phyloP scores from a whole-genome alignment of 2,113 vertebrate species.

The Eleginops maclovinus region DNA sequence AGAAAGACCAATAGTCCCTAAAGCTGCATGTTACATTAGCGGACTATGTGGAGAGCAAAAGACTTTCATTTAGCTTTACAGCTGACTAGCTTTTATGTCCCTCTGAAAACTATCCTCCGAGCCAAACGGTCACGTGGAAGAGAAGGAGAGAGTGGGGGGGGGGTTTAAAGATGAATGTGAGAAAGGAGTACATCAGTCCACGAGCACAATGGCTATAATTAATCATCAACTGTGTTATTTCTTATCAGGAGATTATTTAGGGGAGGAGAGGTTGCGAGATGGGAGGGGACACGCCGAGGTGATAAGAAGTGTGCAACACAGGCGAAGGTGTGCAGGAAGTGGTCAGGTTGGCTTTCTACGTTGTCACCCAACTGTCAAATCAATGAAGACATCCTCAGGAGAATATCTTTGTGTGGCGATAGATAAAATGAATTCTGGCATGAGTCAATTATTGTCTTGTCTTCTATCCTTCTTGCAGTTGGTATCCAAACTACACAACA shows the following conservation, averaged over 20 bases:
- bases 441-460: background rate
- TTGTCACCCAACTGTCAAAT: conserved; percentile 29
- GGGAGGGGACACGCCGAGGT: conserved; percentile 43
- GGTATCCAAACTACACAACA: too few species aligned
- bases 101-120: conserved; percentile 80
- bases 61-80: conserved; percentile 89
- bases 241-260: conserved; percentile 82
- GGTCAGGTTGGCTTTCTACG: conserved; percentile 8
- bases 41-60: conserved; percentile 83
- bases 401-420: conserved; percentile 45
- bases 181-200: conserved; percentile 80
- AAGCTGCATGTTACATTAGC: conserved; percentile 87
- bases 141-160: conserved; percentile 42
- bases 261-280: conserved; percentile 46
- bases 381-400: conserved; percentile 55
- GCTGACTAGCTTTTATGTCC: conserved; percentile 87
- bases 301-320: conserved; percentile 29
- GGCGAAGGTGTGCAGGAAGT: conserved; percentile 23
- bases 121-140: conserved; percentile 69
- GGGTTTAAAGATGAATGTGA: conserved; percentile 78
- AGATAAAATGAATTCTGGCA: background rate
- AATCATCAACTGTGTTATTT: conserved; percentile 81
- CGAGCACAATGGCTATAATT: conserved; percentile 82
- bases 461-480: too few species aligned
- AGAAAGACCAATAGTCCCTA: conserved; percentile 89